phyloP scores from a whole-genome alignment of 2,113 vertebrate genomes.

The Scatophagus argus region DNA sequence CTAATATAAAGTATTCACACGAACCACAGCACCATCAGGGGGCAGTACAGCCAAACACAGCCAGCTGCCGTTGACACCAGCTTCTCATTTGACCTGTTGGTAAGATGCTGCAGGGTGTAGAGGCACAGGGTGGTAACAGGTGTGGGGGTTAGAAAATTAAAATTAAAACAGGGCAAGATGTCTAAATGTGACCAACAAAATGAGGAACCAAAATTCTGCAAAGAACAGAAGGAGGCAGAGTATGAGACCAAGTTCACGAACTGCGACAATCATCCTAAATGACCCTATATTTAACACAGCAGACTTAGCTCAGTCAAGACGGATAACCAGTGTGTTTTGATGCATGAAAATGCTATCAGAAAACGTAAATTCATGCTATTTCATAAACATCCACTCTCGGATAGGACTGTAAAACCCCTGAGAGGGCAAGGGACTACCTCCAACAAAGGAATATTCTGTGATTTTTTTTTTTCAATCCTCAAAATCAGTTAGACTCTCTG shows the following conservation, averaged over 20 bases:
- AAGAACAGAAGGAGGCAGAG: background rate
- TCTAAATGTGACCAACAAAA: background rate
- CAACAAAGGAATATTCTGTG: background rate
- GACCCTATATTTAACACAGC: background rate
- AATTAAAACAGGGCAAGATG: no score
- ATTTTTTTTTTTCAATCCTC: slow-evolving; percentile 23
- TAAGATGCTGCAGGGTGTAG: slow-evolving; percentile 3
- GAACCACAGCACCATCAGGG: slow-evolving; percentile 57
- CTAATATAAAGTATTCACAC: background rate
- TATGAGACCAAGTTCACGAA: background rate
- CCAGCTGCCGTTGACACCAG: slow-evolving; percentile 23
- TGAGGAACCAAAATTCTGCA: background rate
- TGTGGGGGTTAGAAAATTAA: background rate
- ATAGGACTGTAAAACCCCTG: background rate
- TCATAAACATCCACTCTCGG: background rate
- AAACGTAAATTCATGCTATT: slow-evolving; percentile 24
- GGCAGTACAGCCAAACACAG: slow-evolving; percentile 71
- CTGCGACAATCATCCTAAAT: background rate
- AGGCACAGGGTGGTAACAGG: slow-evolving; percentile 11
- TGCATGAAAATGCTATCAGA: background rate
- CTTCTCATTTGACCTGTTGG: slow-evolving; percentile 15
- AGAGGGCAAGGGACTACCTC: background rate
- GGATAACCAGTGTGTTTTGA: background rate
- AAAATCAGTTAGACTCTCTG: slow-evolving; percentile 45
- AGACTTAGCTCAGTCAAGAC: background rate